Conservation (phyloP, 2,113 vertebrate species). For the Conger conger region DNA sequence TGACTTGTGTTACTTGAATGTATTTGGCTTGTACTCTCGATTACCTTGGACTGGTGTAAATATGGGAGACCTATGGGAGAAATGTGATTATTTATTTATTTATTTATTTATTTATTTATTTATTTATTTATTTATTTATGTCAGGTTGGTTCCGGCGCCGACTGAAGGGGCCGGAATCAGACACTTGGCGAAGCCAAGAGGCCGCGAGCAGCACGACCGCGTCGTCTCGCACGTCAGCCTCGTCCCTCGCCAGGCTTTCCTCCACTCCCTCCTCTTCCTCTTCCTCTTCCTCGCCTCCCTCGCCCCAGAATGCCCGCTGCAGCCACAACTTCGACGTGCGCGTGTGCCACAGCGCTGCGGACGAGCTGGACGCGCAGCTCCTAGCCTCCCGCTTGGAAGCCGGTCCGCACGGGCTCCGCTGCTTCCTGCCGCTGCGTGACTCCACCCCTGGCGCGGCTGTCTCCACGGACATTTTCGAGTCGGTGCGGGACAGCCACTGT, state of each 20-base stretch:
- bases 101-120: too few relatives aligned
- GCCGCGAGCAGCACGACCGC: not conserved
- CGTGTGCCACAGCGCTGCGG: slow-evolving; percentile 79
- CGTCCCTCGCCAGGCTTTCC: too few relatives aligned
- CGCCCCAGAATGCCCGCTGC: slow-evolving; percentile 64
- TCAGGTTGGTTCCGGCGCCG: slow-evolving; percentile 56
- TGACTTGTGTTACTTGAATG: not conserved
- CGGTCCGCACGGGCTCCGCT: slow-evolving; percentile 66
- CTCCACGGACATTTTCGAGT: slow-evolving; percentile 75
- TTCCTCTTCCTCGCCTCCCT: not conserved
- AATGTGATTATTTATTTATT: too few relatives aligned
- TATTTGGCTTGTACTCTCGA: not conserved
- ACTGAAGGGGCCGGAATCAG: slow-evolving; percentile 39
- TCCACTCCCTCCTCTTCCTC: slow-evolving; percentile 10
- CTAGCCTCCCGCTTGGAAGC: slow-evolving; percentile 79
- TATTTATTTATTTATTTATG: too few relatives aligned
- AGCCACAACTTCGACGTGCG: slow-evolving; percentile 74
- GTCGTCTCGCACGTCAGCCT: not conserved
- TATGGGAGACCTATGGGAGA: not conserved
- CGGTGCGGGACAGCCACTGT: slow-evolving; percentile 77
- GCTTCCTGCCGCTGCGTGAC: slow-evolving; percentile 80
- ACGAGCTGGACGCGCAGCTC: slow-evolving; percentile 65
- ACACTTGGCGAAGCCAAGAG: not conserved
- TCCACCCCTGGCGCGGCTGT: slow-evolving; percentile 63
- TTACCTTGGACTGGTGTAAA: not conserved